These are phyloP conservation scores for Diploscapter pachys DNA, from an alignment of 1,140 invertebrate species.

Conservation along the genomic window DNA sequence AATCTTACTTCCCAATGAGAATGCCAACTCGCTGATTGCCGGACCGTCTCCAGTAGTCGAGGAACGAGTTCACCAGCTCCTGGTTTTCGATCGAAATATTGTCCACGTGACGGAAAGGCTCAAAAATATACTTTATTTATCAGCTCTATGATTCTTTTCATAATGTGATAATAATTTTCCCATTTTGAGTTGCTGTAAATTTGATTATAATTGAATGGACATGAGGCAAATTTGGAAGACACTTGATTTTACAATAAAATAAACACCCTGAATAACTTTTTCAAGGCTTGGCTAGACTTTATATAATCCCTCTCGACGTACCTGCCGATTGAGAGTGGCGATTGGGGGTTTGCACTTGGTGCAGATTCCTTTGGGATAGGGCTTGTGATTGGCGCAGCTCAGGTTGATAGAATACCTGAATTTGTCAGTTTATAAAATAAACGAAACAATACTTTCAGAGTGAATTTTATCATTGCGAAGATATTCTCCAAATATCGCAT, in stretches of 20 bases:
- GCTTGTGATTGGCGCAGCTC: slow-evolving; percentile 88
- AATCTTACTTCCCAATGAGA: slow-evolving; percentile 84
- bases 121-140: too few relatives aligned
- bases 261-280: neutral
- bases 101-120: slow-evolving; percentile 85
- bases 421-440: too few relatives aligned
- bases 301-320: slow-evolving; percentile 52
- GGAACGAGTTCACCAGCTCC: slow-evolving; percentile 85
- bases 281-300: slow-evolving; percentile 7
- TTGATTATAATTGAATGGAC: slow-evolving; percentile 63
- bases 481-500: too few relatives aligned
- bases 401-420: slow-evolving; percentile 66
- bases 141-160: too few relatives aligned
- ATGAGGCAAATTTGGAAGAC: slow-evolving; percentile 29
- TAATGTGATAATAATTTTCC: too few relatives aligned
- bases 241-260: slow-evolving; percentile 27
- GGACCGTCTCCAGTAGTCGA: slow-evolving; percentile 91
- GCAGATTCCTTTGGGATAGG: slow-evolving; percentile 97
- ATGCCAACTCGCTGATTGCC: slow-evolving; percentile 89
- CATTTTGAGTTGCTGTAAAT: too few relatives aligned
- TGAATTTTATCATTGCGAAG: too few relatives aligned
- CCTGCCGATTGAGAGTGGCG: slow-evolving; percentile 85
- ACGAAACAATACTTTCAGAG: too few relatives aligned
- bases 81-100: slow-evolving; percentile 96
- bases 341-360: slow-evolving; percentile 97